phyloP scores from a whole-genome alignment of 1,140 invertebrate genomes.

The Heliconius hermathena region DNA sequence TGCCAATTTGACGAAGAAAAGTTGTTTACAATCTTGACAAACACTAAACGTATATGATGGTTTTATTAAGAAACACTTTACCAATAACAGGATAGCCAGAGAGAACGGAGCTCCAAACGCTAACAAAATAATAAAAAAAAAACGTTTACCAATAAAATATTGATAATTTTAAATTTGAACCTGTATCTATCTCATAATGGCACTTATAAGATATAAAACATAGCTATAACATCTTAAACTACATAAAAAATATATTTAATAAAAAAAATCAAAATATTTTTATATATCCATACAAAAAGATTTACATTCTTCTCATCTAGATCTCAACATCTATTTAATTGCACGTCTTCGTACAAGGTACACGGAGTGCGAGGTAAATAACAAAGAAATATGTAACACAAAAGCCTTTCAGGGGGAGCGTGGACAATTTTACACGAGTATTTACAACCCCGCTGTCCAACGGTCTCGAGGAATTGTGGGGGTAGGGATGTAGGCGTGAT shows the following conservation, averaged over 20 bases:
- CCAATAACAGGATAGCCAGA: too few relatives aligned
- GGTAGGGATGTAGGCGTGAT: slow-evolving; percentile 46
- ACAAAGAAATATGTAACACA: slow-evolving; percentile 80
- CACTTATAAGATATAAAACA: background rate
- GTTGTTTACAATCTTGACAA: too few relatives aligned
- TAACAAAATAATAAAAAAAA: too few relatives aligned
- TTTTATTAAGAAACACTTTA: too few relatives aligned
- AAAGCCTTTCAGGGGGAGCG: slow-evolving; percentile 73
- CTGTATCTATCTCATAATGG: background rate
- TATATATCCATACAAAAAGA: background rate
- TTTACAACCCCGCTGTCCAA: slow-evolving; percentile 80
- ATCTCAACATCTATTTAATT: slow-evolving; percentile 26
- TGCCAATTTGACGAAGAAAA: too few relatives aligned
- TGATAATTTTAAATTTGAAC: background rate
- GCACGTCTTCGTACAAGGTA: slow-evolving; percentile 41
- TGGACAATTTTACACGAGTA: slow-evolving; percentile 81
- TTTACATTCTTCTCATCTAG: background rate
- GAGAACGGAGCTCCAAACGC: too few relatives aligned
- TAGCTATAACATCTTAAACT: too few relatives aligned
- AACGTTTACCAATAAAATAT: too few relatives aligned
- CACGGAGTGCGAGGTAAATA: slow-evolving; percentile 65
- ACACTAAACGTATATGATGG: too few relatives aligned
- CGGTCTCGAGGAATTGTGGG: slow-evolving; percentile 73
- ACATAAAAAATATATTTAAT: background rate
- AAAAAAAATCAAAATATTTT: background rate